A percentile compares a stretch with the other conserved stretches of the same genome.
These are phyloP conservation scores for Antheraea yamamai DNA, from an alignment of 2,888 invertebrate genomes.

Conservation along the genomic window DNA sequence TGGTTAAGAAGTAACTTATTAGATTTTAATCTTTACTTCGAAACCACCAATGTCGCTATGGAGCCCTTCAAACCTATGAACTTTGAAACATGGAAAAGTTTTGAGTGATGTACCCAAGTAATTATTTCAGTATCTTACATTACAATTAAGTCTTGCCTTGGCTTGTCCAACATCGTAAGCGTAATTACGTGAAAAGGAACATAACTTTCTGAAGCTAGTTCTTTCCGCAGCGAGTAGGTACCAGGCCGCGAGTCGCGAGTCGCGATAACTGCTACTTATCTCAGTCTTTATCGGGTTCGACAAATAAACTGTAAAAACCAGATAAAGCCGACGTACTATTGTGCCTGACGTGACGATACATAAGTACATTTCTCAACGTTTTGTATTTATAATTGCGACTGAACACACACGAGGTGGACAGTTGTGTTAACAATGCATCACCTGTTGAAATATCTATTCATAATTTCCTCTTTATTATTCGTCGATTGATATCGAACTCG, in stretches of 20 bases:
- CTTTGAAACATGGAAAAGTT: no score
- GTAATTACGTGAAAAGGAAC: not conserved
- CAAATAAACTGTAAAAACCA: conserved; percentile 79
- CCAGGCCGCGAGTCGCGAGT: conserved; percentile 27
- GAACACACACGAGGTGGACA: not conserved
- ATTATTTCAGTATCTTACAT: not conserved
- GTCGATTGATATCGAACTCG: no score
- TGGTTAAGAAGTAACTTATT: no score
- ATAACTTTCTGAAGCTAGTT: conserved; percentile 41
- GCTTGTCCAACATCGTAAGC: not conserved
- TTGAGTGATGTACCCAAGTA: not conserved
- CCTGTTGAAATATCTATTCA: no score
- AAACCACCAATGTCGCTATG: no score
- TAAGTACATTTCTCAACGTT: conserved; percentile 14
- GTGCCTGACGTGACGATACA: conserved; percentile 50
- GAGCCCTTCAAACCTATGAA: no score
- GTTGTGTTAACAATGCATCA: not conserved
- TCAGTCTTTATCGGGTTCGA: conserved; percentile 78
- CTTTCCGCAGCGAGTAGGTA: conserved; percentile 43
- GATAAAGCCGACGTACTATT: conserved; percentile 69
- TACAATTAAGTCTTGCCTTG: not conserved
- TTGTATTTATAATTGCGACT: conserved; percentile 1
- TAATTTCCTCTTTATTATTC: no score
- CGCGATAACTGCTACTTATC: conserved; percentile 63
- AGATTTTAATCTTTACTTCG: no score